Percentiles rank a stretch among this genome's conserved stretches.
Conservation (phyloP, 2,888 invertebrate genomes). For the Caenorhabditis parvicauda region DNA sequence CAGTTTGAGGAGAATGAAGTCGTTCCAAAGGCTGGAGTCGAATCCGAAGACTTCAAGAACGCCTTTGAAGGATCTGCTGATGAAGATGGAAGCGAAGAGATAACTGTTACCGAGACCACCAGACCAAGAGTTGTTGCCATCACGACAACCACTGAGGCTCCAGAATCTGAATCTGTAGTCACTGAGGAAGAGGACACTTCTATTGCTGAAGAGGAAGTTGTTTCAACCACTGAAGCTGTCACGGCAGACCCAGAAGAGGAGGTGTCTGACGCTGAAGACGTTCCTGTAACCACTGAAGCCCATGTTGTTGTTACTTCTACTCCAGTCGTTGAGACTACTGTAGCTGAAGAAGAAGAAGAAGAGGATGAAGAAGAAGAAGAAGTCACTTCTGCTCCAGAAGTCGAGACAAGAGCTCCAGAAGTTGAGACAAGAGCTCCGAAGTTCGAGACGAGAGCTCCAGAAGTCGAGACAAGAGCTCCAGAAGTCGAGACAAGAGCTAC, state of each 20-base stretch:
- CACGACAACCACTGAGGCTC: constrained; percentile 6
- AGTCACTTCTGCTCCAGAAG: too few species aligned
- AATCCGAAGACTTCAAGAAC: background rate
- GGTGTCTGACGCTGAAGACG: too few species aligned
- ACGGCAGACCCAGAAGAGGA: constrained; percentile 2
- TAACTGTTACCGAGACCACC: background rate
- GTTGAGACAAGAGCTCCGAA: too few species aligned
- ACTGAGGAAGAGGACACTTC: constrained; percentile 1
- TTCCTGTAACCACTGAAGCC: too few species aligned
- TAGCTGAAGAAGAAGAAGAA: background rate
- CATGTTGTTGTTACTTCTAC: background rate
- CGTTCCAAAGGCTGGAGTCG: constrained; percentile 6
- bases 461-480: too few species aligned
- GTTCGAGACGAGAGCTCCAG: too few species aligned
- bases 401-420: too few species aligned
- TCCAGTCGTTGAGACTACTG: background rate
- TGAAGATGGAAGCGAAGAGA: background rate
- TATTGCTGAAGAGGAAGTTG: constrained; percentile 4
- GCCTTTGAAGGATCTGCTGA: constrained; percentile 1
- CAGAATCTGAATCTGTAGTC: background rate
- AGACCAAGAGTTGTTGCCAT: too few species aligned
- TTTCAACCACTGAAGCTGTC: constrained; percentile 2
- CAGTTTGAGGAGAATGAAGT: constrained; percentile 13
- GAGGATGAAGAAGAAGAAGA: too few species aligned
- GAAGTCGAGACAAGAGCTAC: too few species aligned